Evolutionary conservation across 2,888 invertebrate genomes (phyloP), one percentile per base, ranked within the genome.

Genomic region (Epirrhoe alternata): DNA sequence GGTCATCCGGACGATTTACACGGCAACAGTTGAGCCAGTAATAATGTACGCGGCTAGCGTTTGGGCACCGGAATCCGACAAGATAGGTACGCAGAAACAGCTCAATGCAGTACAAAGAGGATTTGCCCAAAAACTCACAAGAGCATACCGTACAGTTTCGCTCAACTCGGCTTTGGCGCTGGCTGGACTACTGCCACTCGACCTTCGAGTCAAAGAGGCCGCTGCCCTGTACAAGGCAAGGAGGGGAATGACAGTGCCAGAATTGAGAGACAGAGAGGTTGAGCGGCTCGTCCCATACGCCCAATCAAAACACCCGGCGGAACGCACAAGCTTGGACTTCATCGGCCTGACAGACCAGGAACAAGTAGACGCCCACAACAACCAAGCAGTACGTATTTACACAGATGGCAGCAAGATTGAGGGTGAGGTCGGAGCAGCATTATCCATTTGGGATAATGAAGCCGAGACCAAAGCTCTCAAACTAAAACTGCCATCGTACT

Each of bases 1-100:
- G 47, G 60, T 64, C 64, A 66, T 64, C 64, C 68, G 58, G 62
- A 61, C 61, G 54, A 55, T 53, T 67, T 54, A 59, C 35, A 35
- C 35, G 5, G 42, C 42, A 8, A 12, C 42, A 42, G n/a, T 42
- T 8, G 58, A 47, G 16, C 54, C 54, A 3, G 17, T 54, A 2
- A 54, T 54, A 12, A 35, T 17, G 16, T 54, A 54, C 17, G 54
- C 54, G 17, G 54, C 54, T 10, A 54, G 54, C 8, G 54, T 17
- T 17, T 54, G 54, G 54, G 54, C 54, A 54, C 54, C 35, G 8
- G 35, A 35, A 3, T 8, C 38, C 8, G 14, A 38, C 10, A 54
- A 54, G 17, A 5, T 54, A 8, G 35, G 54, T 6, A 54, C 35
- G 0, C 54, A 54, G 6, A 54, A 17, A 6, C 35, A 54, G 17